Conservation (phyloP, 2,113 vertebrate genomes). For the Helogale parvula region DNA sequence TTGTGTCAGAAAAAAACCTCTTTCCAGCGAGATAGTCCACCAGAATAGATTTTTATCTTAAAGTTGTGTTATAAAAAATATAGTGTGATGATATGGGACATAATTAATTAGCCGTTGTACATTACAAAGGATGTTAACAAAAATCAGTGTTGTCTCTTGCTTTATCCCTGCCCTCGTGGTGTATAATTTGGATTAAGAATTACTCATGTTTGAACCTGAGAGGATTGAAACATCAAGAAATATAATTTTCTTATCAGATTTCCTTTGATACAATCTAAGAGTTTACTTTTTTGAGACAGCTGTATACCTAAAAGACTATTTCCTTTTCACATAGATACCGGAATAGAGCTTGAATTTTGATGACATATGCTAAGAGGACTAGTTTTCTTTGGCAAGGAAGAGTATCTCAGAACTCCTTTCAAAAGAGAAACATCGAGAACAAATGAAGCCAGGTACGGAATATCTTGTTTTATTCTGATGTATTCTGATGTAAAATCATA, state of each 20-base stretch:
- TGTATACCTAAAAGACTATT: not conserved
- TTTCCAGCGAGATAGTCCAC: not conserved
- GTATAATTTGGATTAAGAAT: conserved; percentile 1
- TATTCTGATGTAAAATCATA: not conserved
- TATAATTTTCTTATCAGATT: conserved; percentile 2
- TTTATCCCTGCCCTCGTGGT: not conserved
- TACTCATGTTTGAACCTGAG: not conserved
- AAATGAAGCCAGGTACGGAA: not conserved
- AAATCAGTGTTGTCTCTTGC: not conserved
- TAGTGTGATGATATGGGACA: not conserved
- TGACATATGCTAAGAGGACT: not conserved
- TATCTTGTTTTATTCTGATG: conserved; percentile 20
- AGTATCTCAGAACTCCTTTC: not conserved
- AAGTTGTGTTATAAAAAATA: not conserved
- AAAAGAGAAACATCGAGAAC: not conserved
- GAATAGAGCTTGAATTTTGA: conserved; percentile 40
- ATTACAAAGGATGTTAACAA: not conserved
- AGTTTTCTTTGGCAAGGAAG: conserved; percentile 32
- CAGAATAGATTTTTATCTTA: not conserved
- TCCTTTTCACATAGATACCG: not conserved
- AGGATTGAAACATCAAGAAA: not conserved
- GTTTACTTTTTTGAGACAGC: not conserved
- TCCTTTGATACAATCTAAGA: not conserved
- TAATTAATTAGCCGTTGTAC: not conserved
- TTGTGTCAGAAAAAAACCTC: not conserved